Conservation (phyloP, 2,888 invertebrate genomes). For the Eristalis arbustorum region DNA sequence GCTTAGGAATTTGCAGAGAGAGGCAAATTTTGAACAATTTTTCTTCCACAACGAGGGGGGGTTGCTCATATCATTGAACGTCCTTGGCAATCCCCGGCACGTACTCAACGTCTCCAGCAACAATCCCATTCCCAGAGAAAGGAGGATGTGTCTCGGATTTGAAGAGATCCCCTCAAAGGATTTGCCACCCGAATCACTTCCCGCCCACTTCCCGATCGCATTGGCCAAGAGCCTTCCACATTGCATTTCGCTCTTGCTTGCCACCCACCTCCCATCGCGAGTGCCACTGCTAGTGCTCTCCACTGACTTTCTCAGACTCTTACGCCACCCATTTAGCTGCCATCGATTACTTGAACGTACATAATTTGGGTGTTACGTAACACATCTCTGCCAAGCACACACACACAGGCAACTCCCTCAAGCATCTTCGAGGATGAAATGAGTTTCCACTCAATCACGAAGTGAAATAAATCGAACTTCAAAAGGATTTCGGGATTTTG, state of each 20-base stretch:
- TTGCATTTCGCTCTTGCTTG: conserved; percentile 26
- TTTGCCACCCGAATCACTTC: conserved; percentile 34
- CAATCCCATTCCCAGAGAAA: too few relatives aligned
- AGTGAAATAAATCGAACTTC: conserved; percentile 70
- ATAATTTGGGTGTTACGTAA: conserved; percentile 46
- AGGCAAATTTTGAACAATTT: too few relatives aligned
- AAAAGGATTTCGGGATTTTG: conserved; percentile 70
- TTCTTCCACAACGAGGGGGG: too few relatives aligned
- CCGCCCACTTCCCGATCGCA: conserved; percentile 13
- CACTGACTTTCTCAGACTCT: neutral
- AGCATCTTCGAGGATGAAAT: conserved; percentile 56
- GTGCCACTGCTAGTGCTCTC: neutral
- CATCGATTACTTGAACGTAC: conserved; percentile 42
- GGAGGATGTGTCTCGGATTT: conserved; percentile 1
- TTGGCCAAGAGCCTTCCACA: conserved; percentile 23
- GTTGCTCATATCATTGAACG: too few relatives aligned
- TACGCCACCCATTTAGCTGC: conserved; percentile 23
- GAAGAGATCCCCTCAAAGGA: conserved; percentile 42
- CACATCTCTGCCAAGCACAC: neutral
- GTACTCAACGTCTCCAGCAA: too few relatives aligned
- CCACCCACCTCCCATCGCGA: neutral
- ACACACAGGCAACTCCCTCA: neutral
- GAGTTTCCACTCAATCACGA: conserved; percentile 69
- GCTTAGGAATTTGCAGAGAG: too few relatives aligned
- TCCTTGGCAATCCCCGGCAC: too few relatives aligned